Evolutionary conservation across 2,797 vertebrate species (phyloP).

Genomic region (Onychomys leucogaster): DNA sequence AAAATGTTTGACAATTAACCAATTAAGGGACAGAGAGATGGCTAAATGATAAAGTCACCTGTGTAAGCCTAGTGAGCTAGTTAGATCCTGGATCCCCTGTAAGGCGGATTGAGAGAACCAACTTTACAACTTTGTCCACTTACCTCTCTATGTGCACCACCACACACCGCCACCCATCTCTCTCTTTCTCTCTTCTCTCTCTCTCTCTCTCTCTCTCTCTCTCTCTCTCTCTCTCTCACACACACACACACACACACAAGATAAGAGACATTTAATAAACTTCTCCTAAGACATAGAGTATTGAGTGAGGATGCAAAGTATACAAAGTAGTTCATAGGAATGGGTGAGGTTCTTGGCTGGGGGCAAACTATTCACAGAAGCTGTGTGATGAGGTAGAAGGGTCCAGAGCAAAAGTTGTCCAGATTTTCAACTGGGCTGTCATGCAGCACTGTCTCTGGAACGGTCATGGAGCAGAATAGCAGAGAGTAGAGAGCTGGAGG

Average conservation of each 20-base stretch:
- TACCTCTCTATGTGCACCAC: neutral
- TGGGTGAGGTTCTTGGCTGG: neutral
- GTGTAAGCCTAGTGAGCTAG: too few species aligned
- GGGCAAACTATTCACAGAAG: neutral
- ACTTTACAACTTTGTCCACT: neutral
- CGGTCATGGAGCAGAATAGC: neutral
- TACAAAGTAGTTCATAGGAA: neutral
- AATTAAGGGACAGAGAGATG: neutral
- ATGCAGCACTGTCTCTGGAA: neutral
- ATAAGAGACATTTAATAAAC: neutral
- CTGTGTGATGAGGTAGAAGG: neutral
- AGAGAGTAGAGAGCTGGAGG: neutral
- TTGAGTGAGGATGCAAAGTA: neutral
- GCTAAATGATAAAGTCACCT: neutral
- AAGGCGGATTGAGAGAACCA: neutral
- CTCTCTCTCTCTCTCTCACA: too few species aligned
- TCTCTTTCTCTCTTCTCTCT: too few species aligned
- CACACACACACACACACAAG: neutral
- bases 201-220: too few species aligned
- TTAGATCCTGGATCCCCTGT: neutral
- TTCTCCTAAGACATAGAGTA: neutral
- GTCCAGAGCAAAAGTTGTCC: neutral
- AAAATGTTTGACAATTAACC: neutral
- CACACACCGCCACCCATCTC: neutral
- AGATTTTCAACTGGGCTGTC: neutral